Base-by-base conservation (phyloP, 2,113 vertebrate genomes). In the Girardinichthys multiradiatus region DNA sequence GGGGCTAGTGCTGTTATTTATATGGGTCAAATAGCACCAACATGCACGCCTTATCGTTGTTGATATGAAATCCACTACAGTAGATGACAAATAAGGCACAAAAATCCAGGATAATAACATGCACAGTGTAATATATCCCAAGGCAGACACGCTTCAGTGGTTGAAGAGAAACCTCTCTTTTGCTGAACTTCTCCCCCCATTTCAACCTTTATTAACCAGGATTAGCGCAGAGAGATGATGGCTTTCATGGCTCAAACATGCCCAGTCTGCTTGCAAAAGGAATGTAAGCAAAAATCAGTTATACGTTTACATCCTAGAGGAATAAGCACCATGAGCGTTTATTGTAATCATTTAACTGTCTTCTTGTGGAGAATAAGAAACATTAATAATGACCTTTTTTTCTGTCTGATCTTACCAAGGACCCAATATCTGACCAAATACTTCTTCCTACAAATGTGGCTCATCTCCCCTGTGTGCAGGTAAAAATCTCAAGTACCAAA, bases 181-280 rank as follows among this genome's bases (percentile, higher is more conserved):
- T 80, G 63, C 68, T 82, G 72, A 64, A 42, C 58, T 63, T 71
- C 62, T 19, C 69, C 72, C 75, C 79, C 48, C 82, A 24, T 57
- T 27, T 67, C 90, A 87, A 91, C 91, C 91, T 91, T 86, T 80
- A 90, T 92, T 93, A 93, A 91, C 76, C 80, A 79, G 84, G 92
- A 92, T 94, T 93, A 91, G 75, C 65, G 71, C 65, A 73, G 77
- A 74, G 80, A 69, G 78, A 67, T 68, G 76, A 67, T 72, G 65
- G 70, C 86, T 88, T 85, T 87, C 82, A 81, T 82, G 86, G 78
- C 69, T 72, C 75, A 21, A 57, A 70, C 80, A 63, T 77, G 72
- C 51, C 70, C 75, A 29, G 29, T 79, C 81, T 74, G 70, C 74
- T 79, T 82, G 57, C 71, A 72, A 58, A 65, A 70, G 8, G 19